Base-by-base conservation (phyloP, 2,888 invertebrate species). In the Chrysolina haemoptera region DNA sequence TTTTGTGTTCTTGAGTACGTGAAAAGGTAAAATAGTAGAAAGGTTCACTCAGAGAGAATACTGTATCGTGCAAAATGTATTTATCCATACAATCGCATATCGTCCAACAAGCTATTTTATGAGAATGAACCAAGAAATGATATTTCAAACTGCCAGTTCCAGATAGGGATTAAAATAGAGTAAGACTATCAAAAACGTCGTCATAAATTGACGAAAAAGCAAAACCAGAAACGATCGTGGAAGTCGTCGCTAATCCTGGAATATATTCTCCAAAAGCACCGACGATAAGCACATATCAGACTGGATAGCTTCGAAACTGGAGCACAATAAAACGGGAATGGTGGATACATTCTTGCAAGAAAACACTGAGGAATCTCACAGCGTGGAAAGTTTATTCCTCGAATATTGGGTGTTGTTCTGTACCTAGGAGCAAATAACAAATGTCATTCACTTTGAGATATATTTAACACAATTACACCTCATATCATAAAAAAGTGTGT, bases 181-280 rank as follows among this genome's bases (percentile, higher is more conserved):
- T 41, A 18, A 18, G 35, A 53, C 41, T 67, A 53, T 67, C 67
- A 53, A 67, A 53, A 53, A 55, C 41, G 67, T 53, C 67, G 9
- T 20, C 67, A 67, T 67, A 67, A 67, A 67, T 67, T 55, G 67
- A 55, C 67, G 67, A 55, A 40, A 67, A 48, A 40, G 53, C 67
- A 53, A 35, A 43, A 67, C 67, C 67, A 53, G 41, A 66, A 67
- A 67, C 53, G 67, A 53, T 20, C 11, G 55, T 18, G 35, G 67
- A 40, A 41, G 48, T 65, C 50, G 67, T 67, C 53, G 27, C 67
- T 67, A 67, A 67, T 67, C 67, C 67, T 41, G 40, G 40, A 40
- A 67, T 67, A 67, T 43, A 67, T 67, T 67, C 41, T 53, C 67
- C 12, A 18, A 41, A 53, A 53, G 53, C 66, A 53, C 67, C 67